These are phyloP conservation scores for Aleiodes sp. DNA, from an alignment of 1,140 invertebrate species.

Conservation along the genomic window DNA sequence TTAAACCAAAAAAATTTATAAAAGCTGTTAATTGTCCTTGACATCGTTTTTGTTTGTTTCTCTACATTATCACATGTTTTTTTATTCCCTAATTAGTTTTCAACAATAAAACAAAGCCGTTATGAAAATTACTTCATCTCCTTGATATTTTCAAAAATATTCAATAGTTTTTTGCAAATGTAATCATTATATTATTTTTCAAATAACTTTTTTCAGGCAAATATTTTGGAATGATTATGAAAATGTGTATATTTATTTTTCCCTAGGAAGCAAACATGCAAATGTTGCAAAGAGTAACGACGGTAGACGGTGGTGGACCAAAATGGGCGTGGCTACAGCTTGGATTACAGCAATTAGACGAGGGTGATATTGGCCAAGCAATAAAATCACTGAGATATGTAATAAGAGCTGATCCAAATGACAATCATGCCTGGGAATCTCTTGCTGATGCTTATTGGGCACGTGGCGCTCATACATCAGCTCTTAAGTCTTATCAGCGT, in stretches of 20 bases:
- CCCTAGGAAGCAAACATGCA: slow-evolving; percentile 75
- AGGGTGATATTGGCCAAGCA: slow-evolving; percentile 76
- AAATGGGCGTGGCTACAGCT: slow-evolving; percentile 86
- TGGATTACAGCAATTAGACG: slow-evolving; percentile 78
- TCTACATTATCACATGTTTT: no score
- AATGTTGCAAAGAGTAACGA: slow-evolving; percentile 71
- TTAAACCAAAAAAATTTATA: no score
- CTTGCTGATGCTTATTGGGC: slow-evolving; percentile 87
- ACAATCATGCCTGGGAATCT: slow-evolving; percentile 83
- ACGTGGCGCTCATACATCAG: slow-evolving; percentile 84
- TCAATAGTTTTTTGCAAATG: no score
- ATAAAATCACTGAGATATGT: slow-evolving; percentile 80
- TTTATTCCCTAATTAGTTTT: no score
- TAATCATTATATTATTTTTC: no score
- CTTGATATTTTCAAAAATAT: no score
- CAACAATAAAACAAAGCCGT: no score
- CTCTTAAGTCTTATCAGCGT: slow-evolving; percentile 85
- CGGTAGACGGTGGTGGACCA: slow-evolving; percentile 65
- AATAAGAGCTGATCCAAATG: slow-evolving; percentile 75
- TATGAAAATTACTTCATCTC: no score
- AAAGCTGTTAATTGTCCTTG: no score
- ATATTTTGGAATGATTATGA: slow-evolving; percentile 9
- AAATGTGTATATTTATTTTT: slow-evolving; percentile 33
- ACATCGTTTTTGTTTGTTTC: no score
- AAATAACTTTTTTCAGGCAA: not conserved